Evolutionary conservation across 2,888 invertebrate genomes (phyloP).

Genomic region (Epistrophella euchroma): DNA sequence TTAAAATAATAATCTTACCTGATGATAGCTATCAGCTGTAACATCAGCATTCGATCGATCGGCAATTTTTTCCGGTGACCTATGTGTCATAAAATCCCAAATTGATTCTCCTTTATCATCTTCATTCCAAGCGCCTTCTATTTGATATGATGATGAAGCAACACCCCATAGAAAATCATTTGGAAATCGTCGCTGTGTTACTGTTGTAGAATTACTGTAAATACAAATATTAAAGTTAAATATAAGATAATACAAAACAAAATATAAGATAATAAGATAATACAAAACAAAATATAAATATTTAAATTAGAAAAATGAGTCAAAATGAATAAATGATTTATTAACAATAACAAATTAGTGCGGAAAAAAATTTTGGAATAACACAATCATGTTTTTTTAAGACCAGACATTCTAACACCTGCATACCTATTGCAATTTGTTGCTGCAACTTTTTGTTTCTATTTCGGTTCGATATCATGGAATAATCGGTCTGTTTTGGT

Average conservation of each 20-base stretch:
- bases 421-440: too few species aligned
- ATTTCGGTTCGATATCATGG: too few species aligned
- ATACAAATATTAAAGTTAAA: background rate
- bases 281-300: background rate
- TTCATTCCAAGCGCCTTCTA: conserved; percentile 83
- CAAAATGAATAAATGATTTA: too few species aligned
- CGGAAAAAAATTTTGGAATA: too few species aligned
- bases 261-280: too few species aligned
- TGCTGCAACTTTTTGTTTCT: too few species aligned
- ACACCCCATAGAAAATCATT: conserved; percentile 83
- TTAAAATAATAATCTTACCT: conserved; percentile 79
- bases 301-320: background rate
- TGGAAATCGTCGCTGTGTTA: conserved; percentile 80
- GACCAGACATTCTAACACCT: too few species aligned
- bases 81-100: conserved; percentile 87
- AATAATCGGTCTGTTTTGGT: too few species aligned
- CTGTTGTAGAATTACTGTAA: conserved; percentile 34
- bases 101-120: conserved; percentile 86
- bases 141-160: conserved; percentile 83
- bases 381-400: too few species aligned
- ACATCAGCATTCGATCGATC: conserved; percentile 86
- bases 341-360: too few species aligned
- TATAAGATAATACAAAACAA: background rate
- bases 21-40: conserved; percentile 86
- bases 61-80: conserved; percentile 86